Evolutionary conservation across 2,888 invertebrate species (phyloP), one percentile per base, ranked within the genome.

Genomic region (Machimus atricapillus): DNA sequence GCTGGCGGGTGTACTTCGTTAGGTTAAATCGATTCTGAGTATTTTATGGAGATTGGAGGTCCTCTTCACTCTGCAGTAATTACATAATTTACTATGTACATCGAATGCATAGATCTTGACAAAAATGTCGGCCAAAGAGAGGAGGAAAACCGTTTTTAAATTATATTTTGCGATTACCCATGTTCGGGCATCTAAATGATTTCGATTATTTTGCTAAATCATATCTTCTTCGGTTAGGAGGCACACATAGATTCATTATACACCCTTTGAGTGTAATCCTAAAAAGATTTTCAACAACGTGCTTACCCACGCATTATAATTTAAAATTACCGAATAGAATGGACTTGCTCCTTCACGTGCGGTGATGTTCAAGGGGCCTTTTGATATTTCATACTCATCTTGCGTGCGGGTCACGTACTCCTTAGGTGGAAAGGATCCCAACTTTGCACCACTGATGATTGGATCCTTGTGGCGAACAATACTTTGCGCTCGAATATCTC

Each of bases 401-500:
- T 7, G n/a, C 14, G 43, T 43, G 78, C 78, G 19, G 40, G 14
- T 37, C 78, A 78, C 78, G 78, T 78, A 23, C 46, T 46, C n/a
- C 12, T 78, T 78, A 78, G 40, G 43, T 77, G 40, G 52, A 77
- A 77, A 37, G 78, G 78, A 78, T 78, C 46, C 66, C 8, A 78
- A 40, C 78, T 78, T 78, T 78, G 23, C 43, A 1, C 40, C 43
- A 40, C 46, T 37, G 37, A 78, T 78, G 78, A 78, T 78, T 78
- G 78, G 78, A 78, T 40, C 40, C 78, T 78, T 78, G 78, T 77
- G 77, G 77, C 37, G 77, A 77, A 77, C 37, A 77, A 77, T 77
- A 19, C 40, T 40, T 77, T 77, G 5, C 5, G 43, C 19, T 8
- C 78, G 78, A 78, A 78, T 78, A 78, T 46, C 43, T 43, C n/a